Evolutionary conservation across 1,140 invertebrate species (phyloP).

Genomic region (Micrasema longulum): DNA sequence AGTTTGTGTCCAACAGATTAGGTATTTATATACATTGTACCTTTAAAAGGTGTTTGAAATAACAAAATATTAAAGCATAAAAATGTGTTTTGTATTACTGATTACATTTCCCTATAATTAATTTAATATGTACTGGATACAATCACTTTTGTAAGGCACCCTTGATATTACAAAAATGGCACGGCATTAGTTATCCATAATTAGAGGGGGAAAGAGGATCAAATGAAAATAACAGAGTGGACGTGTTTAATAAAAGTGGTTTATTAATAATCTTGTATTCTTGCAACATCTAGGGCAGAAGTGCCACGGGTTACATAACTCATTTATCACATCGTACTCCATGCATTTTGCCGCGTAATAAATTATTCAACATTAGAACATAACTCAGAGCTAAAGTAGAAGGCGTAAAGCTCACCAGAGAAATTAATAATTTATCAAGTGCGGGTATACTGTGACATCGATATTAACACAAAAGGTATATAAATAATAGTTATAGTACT

Average conservation of each 20-base stretch:
- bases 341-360: slow-evolving; percentile 46
- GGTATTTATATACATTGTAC: slow-evolving; percentile 27
- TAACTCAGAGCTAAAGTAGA: slow-evolving; percentile 1
- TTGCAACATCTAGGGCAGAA: slow-evolving; percentile 45
- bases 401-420: slow-evolving; percentile 3
- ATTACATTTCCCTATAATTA: no score
- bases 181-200: no score
- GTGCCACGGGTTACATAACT: slow-evolving; percentile 52
- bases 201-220: no score
- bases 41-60: slow-evolving; percentile 21
- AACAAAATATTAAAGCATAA: slow-evolving; percentile 15
- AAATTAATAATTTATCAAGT: slow-evolving; percentile 26
- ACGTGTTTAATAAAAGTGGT: slow-evolving; percentile 24
- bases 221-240: no score
- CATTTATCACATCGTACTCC: slow-evolving; percentile 53
- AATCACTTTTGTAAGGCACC: no score
- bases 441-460: neutral
- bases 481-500: slow-evolving; percentile 13
- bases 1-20: slow-evolving; percentile 24
- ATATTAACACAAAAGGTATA: slow-evolving; percentile 11
- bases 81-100: no score
- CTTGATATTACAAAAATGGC: no score
- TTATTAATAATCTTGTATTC: slow-evolving; percentile 47
- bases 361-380: slow-evolving; percentile 28
- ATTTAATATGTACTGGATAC: no score